Percentiles rank a stretch among this genome's conserved stretches.
These are phyloP conservation scores for Aleadryas rufinucha DNA, from an alignment of 2,113 vertebrate species.

Conservation along the genomic window DNA sequence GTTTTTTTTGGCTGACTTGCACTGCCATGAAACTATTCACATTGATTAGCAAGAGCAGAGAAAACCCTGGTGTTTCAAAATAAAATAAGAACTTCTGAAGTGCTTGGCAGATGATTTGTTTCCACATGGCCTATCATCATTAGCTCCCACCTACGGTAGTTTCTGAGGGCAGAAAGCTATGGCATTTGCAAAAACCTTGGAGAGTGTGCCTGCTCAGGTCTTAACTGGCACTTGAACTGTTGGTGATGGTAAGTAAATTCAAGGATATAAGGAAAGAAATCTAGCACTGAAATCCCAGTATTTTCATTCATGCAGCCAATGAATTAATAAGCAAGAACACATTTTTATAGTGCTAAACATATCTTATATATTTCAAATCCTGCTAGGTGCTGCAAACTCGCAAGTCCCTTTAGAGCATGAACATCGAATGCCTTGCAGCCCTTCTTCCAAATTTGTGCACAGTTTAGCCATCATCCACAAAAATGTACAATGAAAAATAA, in stretches of 20 bases:
- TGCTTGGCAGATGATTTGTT: neutral
- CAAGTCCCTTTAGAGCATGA: neutral
- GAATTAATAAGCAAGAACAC: neutral
- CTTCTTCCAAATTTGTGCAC: neutral
- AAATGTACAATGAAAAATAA: neutral
- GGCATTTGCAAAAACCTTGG: neutral
- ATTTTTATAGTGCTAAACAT: neutral
- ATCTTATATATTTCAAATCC: neutral
- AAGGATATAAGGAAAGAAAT: conserved; percentile 8
- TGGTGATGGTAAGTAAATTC: conserved; percentile 21
- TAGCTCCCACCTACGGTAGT: neutral
- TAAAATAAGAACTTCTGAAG: neutral
- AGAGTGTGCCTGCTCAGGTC: neutral
- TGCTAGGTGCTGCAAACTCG: neutral
- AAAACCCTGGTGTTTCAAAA: neutral
- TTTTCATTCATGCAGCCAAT: neutral
- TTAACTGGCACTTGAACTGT: conserved; percentile 5
- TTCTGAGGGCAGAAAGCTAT: conserved; percentile 24
- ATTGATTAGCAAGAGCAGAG: neutral
- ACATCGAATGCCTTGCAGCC: neutral
- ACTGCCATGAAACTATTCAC: neutral
- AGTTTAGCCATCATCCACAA: neutral
- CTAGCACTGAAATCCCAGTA: neutral
- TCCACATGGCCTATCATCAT: neutral
- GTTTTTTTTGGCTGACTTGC: neutral